Conservation (phyloP, 2,888 invertebrate species). For the Cynaeus angustus region DNA sequence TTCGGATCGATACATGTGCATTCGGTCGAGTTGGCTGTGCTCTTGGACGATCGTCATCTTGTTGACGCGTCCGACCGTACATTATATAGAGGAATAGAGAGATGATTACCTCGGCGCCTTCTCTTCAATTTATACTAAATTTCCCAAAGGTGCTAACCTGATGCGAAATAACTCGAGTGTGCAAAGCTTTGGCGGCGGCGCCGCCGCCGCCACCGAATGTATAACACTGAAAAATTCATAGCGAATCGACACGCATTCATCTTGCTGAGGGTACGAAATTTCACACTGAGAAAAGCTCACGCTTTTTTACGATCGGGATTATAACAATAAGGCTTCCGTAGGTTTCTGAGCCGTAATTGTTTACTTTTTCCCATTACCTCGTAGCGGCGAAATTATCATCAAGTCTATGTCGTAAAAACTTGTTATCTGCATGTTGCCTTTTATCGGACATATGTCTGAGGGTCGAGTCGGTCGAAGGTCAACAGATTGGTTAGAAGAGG, state of each 20-base stretch:
- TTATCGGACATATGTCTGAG: constrained; percentile 36
- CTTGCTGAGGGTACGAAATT: too few relatives aligned
- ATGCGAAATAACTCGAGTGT: constrained; percentile 50
- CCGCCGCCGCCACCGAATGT: constrained; percentile 17
- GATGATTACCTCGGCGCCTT: constrained; percentile 61
- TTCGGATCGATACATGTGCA: constrained; percentile 14
- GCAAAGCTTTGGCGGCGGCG: constrained; percentile 40
- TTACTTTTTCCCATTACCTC: too few relatives aligned
- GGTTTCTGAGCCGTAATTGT: too few relatives aligned
- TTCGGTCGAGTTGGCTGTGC: constrained; percentile 21
- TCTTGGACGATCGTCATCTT: constrained; percentile 33
- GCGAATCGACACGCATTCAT: constrained; percentile 35
- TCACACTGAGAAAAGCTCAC: too few relatives aligned
- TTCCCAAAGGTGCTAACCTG: constrained; percentile 64
- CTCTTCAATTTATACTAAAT: constrained; percentile 63
- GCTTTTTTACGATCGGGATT: too few relatives aligned
- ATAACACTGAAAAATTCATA: constrained; percentile 35
- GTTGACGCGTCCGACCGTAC: constrained; percentile 62
- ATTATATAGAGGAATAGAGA: constrained; percentile 52
- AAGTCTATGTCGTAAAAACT: constrained; percentile 33
- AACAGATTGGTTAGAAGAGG: constrained; percentile 39
- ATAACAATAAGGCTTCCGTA: too few relatives aligned
- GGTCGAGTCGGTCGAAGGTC: constrained; percentile 26
- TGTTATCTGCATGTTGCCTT: constrained; percentile 23
- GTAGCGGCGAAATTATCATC: background rate